Conservation (phyloP, 2,113 vertebrate species). For the Amphilophus citrinellus region DNA sequence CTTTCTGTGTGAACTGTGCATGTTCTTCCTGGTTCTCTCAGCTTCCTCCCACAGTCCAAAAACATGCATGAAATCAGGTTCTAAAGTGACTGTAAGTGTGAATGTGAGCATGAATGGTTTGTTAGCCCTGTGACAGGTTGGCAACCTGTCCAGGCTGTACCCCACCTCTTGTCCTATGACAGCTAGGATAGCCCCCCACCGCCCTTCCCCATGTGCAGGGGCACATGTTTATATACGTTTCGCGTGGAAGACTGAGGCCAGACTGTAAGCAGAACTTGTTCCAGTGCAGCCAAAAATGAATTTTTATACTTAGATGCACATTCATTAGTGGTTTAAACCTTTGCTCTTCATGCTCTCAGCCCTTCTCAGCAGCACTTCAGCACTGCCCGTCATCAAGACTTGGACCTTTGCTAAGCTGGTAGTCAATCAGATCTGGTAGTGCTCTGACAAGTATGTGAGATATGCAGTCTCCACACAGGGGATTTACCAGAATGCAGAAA, state of each 20-base stretch:
- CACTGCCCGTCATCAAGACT: background rate
- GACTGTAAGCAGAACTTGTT: background rate
- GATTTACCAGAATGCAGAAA: background rate
- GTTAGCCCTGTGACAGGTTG: too few relatives aligned
- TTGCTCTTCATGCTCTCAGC: background rate
- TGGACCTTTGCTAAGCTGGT: background rate
- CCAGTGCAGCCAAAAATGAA: background rate
- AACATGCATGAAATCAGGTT: too few relatives aligned
- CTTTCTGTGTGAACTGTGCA: too few relatives aligned
- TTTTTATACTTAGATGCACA: background rate
- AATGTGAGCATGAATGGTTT: too few relatives aligned
- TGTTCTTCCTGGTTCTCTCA: too few relatives aligned
- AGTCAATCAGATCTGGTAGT: slow-evolving; percentile 7
- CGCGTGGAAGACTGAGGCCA: background rate
- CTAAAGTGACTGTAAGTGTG: too few relatives aligned
- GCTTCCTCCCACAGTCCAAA: too few relatives aligned
- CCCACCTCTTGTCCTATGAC: too few relatives aligned
- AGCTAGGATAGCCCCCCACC: too few relatives aligned
- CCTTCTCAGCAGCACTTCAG: background rate
- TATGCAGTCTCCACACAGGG: background rate
- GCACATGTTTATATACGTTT: background rate
- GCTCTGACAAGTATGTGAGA: slow-evolving; percentile 2
- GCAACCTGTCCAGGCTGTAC: too few relatives aligned
- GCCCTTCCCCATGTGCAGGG: background rate
- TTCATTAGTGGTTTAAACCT: background rate